Percentiles rank a stretch among this genome's conserved stretches.
Evolutionary conservation across 2,113 vertebrate genomes (phyloP).

Genomic region (Phylloscopus whistleri): DNA sequence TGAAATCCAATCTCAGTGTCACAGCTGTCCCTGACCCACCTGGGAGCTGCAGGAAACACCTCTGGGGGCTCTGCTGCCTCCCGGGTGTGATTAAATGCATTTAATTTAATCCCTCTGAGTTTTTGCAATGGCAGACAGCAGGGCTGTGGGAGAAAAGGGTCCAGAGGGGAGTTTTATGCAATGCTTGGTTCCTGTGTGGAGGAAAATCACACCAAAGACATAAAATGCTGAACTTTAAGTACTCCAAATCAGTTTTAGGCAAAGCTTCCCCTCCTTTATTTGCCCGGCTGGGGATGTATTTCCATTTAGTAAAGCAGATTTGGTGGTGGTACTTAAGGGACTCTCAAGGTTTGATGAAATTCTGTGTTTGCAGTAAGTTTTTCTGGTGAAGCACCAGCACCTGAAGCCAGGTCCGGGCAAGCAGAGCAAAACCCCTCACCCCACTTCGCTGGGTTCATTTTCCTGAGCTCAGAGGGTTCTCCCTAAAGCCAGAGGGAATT

Average conservation of each 20-base stretch:
- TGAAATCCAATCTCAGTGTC: neutral
- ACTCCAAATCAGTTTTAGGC: neutral
- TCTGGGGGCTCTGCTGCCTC: neutral
- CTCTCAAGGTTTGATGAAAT: neutral
- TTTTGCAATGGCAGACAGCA: neutral
- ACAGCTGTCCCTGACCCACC: neutral
- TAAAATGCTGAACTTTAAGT: neutral
- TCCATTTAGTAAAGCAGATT: neutral
- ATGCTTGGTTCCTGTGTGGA: neutral
- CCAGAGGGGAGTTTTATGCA: neutral
- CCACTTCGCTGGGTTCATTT: neutral
- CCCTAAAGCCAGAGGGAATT: neutral
- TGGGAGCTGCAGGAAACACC: neutral
- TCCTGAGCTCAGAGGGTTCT: neutral
- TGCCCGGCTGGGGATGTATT: neutral
- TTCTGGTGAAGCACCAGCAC: neutral
- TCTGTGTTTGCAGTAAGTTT: neutral
- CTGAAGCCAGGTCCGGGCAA: accelerated
- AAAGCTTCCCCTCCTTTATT: neutral
- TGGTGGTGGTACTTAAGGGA: neutral
- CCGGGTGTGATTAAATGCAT: neutral
- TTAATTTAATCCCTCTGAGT: neutral
- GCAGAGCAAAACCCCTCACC: neutral
- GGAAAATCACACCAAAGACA: neutral
- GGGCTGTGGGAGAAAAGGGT: neutral